Evolutionary conservation across 2,113 vertebrate species (phyloP).

Genomic region (Thymallus thymallus): DNA sequence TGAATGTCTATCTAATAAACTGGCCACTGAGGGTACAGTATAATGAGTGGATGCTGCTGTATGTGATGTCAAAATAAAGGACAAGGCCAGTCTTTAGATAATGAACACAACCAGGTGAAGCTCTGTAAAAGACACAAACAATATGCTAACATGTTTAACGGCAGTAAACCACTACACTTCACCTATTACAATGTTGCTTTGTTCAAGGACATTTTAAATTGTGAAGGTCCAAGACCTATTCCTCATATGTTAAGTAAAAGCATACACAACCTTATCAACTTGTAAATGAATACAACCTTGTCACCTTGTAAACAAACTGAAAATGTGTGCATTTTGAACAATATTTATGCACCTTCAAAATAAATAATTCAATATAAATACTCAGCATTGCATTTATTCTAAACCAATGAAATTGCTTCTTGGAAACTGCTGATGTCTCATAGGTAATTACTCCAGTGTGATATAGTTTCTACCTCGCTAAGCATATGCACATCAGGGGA

Average conservation of each 20-base stretch:
- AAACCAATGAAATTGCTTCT: slow-evolving; percentile 41
- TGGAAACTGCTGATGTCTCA: slow-evolving; percentile 68
- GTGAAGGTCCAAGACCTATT: neutral
- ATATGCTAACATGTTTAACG: too few species aligned
- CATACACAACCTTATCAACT: slow-evolving; percentile 12
- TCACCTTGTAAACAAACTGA: slow-evolving; percentile 26
- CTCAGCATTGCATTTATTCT: too few species aligned
- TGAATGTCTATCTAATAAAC: too few species aligned
- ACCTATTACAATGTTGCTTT: slow-evolving; percentile 27
- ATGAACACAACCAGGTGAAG: too few species aligned
- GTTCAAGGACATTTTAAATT: neutral
- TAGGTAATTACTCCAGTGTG: slow-evolving; percentile 66
- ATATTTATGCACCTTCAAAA: slow-evolving; percentile 11
- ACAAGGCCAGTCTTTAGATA: too few species aligned
- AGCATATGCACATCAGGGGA: slow-evolving; percentile 37
- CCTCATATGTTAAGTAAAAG: neutral
- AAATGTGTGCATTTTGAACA: slow-evolving; percentile 18
- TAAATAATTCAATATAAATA: slow-evolving; percentile 1
- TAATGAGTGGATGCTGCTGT: too few species aligned
- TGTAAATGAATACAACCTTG: slow-evolving; percentile 2
- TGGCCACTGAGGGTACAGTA: too few species aligned
- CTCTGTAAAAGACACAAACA: too few species aligned
- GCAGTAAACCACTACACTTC: neutral
- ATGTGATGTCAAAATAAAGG: too few species aligned
- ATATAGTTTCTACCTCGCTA: slow-evolving; percentile 53